Base-by-base conservation (phyloP, 2,888 invertebrate genomes). In the Caenorhabditis zanzibari region DNA sequence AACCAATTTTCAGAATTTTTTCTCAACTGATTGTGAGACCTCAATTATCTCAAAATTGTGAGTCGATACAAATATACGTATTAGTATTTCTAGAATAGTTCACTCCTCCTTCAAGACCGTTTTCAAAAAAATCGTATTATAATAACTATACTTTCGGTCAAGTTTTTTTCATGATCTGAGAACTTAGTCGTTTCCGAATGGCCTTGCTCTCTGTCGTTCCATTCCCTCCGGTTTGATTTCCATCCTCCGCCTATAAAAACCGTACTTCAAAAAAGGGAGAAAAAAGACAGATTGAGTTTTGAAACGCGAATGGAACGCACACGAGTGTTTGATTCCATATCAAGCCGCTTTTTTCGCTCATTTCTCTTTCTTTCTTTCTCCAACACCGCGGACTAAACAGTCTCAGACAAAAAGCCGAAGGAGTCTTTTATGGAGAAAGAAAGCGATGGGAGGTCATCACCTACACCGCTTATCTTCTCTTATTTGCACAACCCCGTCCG, bases 241-340 rank as follows among this genome's bases (percentile, higher is more conserved):
- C 54, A 58, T 28, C 35, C n/a, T 58, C 59, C 19, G 54, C 5
- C 47, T 47, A 76, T 52, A 61, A 68, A 69, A 71, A 69, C 63
- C 69, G 54, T 77, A 54, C 69, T 77, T 52, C 52, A 69, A 63
- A 69, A 52, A 32, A 47, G n/a, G 5, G 38, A 54, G 38, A 47
- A 32, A 56, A 41, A 69, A 52, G 26, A 68, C 19, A 14, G 68
- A 68, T 54, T 54, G 68, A 68, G 68, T 68, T 79, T 77, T 69
- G 68, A 69, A 76, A 77, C 59, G 69, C 47, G 61, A 47, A 41
- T 47, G 64, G 38, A 61, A n/a, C 47, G 19, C 79, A 71, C 79
- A 79, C 79, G 79, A 79, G 64, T 79, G 71, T 79, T 79, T 79
- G 79, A 79, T 79, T 79, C 79, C 71, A 79, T 79, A 79, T 79